Percentiles rank a stretch among this genome's conserved stretches.
phyloP scores from a whole-genome alignment of 2,797 vertebrate genomes.

The Petrocephalus sullivani region DNA sequence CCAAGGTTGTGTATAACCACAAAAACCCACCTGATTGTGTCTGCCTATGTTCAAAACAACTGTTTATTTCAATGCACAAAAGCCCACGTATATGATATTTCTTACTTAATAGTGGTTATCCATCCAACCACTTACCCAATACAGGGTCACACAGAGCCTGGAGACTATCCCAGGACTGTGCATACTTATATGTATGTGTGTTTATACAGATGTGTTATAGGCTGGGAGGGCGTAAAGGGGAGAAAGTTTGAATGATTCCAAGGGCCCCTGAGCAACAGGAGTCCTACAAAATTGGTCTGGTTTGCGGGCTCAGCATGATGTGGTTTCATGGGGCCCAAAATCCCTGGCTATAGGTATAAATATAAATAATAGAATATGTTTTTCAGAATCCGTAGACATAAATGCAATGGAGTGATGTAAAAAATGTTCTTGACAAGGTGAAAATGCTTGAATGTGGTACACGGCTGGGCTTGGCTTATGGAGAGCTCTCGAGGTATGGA shows the following conservation, averaged over 20 bases:
- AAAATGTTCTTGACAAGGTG: not conserved
- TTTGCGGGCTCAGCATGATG: too few species aligned
- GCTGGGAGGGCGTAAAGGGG: not conserved
- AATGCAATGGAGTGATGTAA: not conserved
- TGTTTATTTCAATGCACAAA: not conserved
- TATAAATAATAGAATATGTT: not conserved
- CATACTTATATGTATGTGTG: not conserved
- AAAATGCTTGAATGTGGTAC: not conserved
- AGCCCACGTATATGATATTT: not conserved
- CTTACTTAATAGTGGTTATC: not conserved
- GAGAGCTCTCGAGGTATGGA: not conserved
- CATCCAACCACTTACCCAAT: not conserved
- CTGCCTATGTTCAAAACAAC: not conserved
- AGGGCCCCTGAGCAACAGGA: too few species aligned
- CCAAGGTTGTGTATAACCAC: not conserved
- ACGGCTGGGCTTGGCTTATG: not conserved
- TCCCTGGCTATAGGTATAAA: not conserved
- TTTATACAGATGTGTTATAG: not conserved
- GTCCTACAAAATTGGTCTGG: too few species aligned
- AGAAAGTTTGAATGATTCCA: not conserved
- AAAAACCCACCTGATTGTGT: not conserved
- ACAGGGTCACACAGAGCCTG: not conserved
- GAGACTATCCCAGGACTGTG: not conserved
- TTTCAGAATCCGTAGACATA: not conserved
- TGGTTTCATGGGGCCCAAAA: not conserved